Percentiles rank a stretch among this genome's conserved stretches.
Conservation (phyloP, 2,888 invertebrate genomes). For the Hydropsyche betteni region DNA sequence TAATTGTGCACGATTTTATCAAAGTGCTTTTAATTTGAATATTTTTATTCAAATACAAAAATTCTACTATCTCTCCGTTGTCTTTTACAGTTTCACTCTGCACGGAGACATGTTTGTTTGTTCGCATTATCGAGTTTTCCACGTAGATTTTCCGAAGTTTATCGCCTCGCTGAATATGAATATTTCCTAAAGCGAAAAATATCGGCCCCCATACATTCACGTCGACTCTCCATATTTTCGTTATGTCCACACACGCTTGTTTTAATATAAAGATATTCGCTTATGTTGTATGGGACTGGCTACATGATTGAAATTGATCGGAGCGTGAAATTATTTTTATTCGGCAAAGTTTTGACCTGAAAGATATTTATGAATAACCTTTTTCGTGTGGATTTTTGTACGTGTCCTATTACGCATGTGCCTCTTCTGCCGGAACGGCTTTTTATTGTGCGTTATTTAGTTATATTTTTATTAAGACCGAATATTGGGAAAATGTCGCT, state of each 20-base stretch:
- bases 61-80: too few relatives aligned
- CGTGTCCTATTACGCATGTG: neutral
- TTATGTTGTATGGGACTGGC: conserved; percentile 24
- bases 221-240: neutral
- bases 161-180: conserved; percentile 22
- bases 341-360: conserved; percentile 34
- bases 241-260: neutral
- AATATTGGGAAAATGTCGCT: conserved; percentile 7
- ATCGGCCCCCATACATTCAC: neutral
- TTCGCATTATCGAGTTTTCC: neutral
- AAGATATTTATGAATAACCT: conserved; percentile 30
- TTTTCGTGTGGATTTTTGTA: neutral
- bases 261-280: neutral
- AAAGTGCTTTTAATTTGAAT: too few relatives aligned
- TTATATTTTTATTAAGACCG: neutral
- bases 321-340: conserved; percentile 45
- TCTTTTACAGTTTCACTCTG: too few relatives aligned
- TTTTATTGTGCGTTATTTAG: neutral
- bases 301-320: conserved; percentile 44
- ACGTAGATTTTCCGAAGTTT: conserved; percentile 20
- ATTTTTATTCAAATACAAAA: too few relatives aligned
- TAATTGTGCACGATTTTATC: too few relatives aligned
- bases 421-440: neutral
- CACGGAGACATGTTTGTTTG: neutral
- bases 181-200: conserved; percentile 22